Evolutionary conservation across 2,113 vertebrate species (phyloP), one percentile per base, ranked within the genome.

Genomic region (Pycnonotus jocosus): DNA sequence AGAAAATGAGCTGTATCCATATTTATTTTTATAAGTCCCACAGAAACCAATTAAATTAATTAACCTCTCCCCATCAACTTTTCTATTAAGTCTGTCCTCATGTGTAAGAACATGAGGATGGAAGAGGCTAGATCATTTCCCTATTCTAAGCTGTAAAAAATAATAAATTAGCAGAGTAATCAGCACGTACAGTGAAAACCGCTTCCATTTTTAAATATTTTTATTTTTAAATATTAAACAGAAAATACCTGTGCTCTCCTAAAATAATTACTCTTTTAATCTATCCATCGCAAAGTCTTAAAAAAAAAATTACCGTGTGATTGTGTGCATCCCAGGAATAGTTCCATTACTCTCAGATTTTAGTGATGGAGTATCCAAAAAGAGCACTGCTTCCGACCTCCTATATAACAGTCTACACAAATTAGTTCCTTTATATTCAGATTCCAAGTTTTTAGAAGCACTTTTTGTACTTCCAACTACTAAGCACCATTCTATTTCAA

Each of bases 41-140:
- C 0, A 3, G 88, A 95, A 96, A 94, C 60, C 83, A 95, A 96
- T 96, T 95, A 95, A 88, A 78, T 73, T 86, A 85, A 95, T 92
- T 94, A 95, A 88, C 68, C 47, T 88, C 87, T 88, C 78, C 76
- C 58, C 74, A 87, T 69, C 81, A 80, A 23, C 31, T 88, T 84
- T 51, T 85, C 78, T 88, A 86, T 88, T 82, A 92, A 77, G 54
- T 62, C 68, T 78, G 54, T 50, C 54, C 58, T 91, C 61, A 42
- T n/a, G 19, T 15, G 20, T 47, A 80, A 73, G 51, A 88, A 77
- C 11, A 33, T 40, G 24, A 93, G 66, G 90, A 91, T 54, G 21
- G 56, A 95, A 82, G 23, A 87, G 33, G 22, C 28, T 66, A 66
- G 23, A 87, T 66, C 7, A 73, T 88, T 91, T 90, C 79, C 50